Base-by-base conservation (phyloP, 1,140 invertebrate species). In the Campoletis sonorensis region DNA sequence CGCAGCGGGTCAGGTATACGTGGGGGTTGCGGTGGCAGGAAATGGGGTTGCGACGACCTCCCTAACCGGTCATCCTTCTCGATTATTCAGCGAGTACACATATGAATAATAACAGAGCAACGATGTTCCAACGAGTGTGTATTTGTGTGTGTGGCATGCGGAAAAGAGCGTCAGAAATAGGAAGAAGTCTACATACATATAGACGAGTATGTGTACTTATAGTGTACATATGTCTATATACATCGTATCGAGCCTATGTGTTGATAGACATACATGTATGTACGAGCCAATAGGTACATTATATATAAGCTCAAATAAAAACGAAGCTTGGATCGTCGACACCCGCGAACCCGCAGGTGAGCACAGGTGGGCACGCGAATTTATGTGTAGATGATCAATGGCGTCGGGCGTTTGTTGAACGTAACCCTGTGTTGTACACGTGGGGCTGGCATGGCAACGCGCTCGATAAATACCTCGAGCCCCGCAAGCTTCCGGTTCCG, bases 361-460 rank as follows among this genome's bases (percentile, higher is more conserved):
- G 81, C 67, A 82, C 80, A 82, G 79, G 80, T 81, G 83, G 68
- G 81, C 83, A 82, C 82, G 84, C 86, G 77, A 80, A 80, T 80
- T 79, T 84, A 80, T 75, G 81, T 80, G 84, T 83, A 81, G 68
- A 86, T 88, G 87, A 88, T 88, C 87, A 88, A 88, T 88, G 87
- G 86, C 79, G 83, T 81, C 84, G 87, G 83, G 83, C 86, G 82
- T 82, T 70, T 83, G 85, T 75, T 78, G 67, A 71, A 77, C 72
- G 75, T 45, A 30, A 83, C 86, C 83, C 83, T 21, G 49, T 89
- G 89, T 70, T 90, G 85, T 89, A 88, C 87, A 89, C 88, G 87
- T 67, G 84, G 83, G 85, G 88, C 85, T 90, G 89, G 88, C 89
- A 90, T 90, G 89, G 89, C 88, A 90, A 90, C 87, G 86, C 84